These are phyloP conservation scores for Ormyrus pomaceus DNA, from an alignment of 2,888 invertebrate genomes.

Conservation along the genomic window DNA sequence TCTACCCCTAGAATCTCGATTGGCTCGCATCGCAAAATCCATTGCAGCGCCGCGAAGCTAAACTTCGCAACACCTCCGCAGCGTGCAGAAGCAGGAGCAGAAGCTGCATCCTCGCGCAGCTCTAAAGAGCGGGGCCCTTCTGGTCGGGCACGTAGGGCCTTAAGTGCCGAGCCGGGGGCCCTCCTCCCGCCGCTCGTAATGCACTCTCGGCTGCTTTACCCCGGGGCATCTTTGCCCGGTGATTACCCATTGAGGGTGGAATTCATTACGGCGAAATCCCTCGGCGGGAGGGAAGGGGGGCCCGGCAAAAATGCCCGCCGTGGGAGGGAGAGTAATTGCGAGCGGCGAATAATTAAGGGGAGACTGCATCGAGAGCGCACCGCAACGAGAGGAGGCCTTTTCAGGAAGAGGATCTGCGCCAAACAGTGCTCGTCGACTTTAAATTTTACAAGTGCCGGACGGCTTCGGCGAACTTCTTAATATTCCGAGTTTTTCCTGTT, in stretches of 20 bases:
- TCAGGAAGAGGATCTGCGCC: too few species aligned
- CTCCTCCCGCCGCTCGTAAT: slow-evolving; percentile 46
- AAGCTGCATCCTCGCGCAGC: slow-evolving; percentile 56
- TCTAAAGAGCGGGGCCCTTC: slow-evolving; percentile 64
- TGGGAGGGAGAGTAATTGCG: background rate
- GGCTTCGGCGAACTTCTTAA: too few species aligned
- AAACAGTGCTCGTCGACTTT: too few species aligned
- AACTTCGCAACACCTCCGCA: slow-evolving; percentile 54
- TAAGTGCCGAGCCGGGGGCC: slow-evolving; percentile 65
- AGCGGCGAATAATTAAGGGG: slow-evolving; percentile 36
- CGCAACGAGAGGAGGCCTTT: too few species aligned
- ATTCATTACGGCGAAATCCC: slow-evolving; percentile 70
- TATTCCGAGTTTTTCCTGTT: too few species aligned
- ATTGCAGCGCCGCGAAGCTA: too few species aligned
- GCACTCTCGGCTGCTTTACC: slow-evolving; percentile 41
- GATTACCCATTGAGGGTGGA: slow-evolving; percentile 73
- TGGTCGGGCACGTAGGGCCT: slow-evolving; percentile 58
- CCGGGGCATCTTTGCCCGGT: slow-evolving; percentile 63
- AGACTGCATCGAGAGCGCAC: slow-evolving; percentile 22
- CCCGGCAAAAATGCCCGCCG: slow-evolving; percentile 10
- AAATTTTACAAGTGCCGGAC: too few species aligned
- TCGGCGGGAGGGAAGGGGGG: slow-evolving; percentile 38
- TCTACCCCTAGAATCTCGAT: too few species aligned
- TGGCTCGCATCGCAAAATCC: too few species aligned
- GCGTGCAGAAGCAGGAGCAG: slow-evolving; percentile 60